Conservation (phyloP, 2,797 vertebrate species). For the Octomys mimax region DNA sequence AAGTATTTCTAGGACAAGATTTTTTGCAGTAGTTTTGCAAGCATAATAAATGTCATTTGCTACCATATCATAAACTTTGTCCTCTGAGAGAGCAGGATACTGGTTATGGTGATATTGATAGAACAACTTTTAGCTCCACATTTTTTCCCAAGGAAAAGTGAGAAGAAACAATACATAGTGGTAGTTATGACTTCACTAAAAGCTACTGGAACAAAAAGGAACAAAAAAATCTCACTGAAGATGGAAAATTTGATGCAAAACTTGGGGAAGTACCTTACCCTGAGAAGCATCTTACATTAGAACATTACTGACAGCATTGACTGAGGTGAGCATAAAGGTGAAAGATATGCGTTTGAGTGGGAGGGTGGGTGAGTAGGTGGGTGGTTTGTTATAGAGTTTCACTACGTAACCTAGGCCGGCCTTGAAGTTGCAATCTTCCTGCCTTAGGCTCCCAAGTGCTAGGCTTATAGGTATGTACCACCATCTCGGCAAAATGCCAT, state of each 20-base stretch:
- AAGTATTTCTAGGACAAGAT: not conserved
- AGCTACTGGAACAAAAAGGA: not conserved
- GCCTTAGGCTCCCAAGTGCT: not conserved
- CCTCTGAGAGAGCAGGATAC: not conserved
- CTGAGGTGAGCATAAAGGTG: not conserved
- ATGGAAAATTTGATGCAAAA: not conserved
- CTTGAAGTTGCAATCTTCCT: not conserved
- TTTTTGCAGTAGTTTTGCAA: conserved; percentile 51
- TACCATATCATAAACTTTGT: not conserved
- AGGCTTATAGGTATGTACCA: not conserved
- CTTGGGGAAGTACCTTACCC: not conserved
- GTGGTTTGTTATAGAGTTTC: not conserved
- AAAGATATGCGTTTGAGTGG: not conserved
- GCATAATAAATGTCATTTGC: not conserved
- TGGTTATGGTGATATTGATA: not conserved
- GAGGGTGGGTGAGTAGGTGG: not conserved
- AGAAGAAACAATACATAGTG: not conserved
- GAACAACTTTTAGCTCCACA: conserved; percentile 26
- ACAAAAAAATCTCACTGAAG: not conserved
- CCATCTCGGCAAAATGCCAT: not conserved
- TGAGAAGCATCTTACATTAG: not conserved
- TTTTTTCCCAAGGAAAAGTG: conserved; percentile 33
- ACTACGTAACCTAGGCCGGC: not conserved
- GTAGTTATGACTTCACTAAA: not conserved
- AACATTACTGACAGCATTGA: not conserved